phyloP scores from a whole-genome alignment of 2,888 invertebrate genomes.

The Hybos culiciformis region DNA sequence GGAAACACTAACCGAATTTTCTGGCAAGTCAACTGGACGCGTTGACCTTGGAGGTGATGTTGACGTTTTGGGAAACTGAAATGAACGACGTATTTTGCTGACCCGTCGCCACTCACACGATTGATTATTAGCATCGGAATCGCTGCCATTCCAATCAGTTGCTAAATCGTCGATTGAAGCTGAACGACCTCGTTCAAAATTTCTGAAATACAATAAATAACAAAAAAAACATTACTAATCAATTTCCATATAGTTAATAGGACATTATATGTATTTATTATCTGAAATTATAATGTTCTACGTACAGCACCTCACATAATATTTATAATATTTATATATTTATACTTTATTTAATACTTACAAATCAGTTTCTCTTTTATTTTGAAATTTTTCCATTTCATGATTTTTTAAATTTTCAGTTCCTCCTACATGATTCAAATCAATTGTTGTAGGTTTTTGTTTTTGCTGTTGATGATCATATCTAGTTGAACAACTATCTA shows the following conservation, averaged over 20 bases:
- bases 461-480: constrained; percentile 23
- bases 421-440: background rate
- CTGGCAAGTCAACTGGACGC: constrained; percentile 34
- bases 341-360: background rate
- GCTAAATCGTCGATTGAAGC: constrained; percentile 41
- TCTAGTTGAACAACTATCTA: background rate
- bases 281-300: too few relatives aligned
- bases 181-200: constrained; percentile 30
- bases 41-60: constrained; percentile 14
- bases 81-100: constrained; percentile 48
- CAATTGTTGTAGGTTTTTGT: constrained; percentile 13
- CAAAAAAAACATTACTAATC: background rate
- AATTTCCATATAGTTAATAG: background rate
- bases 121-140: constrained; percentile 24
- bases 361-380: constrained; percentile 7
- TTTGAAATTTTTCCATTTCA: background rate
- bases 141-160: constrained; percentile 26
- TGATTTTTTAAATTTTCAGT: too few relatives aligned
- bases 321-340: background rate
- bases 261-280: background rate
- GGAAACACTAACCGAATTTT: constrained; percentile 40
- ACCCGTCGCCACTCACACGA: constrained; percentile 51
- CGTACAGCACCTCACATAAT: background rate
- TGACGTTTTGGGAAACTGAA: constrained; percentile 48
- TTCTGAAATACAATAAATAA: constrained; percentile 1